phyloP scores from a whole-genome alignment of 2,797 vertebrate genomes.

The Borostomias antarcticus region DNA sequence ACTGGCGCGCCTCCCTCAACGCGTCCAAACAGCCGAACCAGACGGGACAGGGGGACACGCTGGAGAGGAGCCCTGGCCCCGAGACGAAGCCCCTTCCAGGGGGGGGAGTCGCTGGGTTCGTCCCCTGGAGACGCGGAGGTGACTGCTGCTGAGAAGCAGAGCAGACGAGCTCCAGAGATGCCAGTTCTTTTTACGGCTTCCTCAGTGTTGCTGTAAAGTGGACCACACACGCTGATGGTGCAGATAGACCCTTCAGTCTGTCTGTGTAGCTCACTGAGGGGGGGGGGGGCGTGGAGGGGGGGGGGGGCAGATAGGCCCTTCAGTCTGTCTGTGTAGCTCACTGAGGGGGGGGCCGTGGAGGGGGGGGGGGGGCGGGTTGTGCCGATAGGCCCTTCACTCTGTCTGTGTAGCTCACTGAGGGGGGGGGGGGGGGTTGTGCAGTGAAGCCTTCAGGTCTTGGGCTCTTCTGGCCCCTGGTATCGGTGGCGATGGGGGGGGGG shows the following conservation, averaged over 20 bases:
- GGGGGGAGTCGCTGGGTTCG: neutral
- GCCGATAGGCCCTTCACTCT: conserved; percentile 38
- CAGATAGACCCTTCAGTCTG: conserved; percentile 37
- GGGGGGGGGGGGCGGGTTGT: conserved; percentile 38
- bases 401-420: conserved; percentile 54
- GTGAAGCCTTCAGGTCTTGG: conserved; percentile 63
- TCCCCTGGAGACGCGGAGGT: conserved; percentile 14
- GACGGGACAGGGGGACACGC: neutral
- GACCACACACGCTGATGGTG: conserved; percentile 74
- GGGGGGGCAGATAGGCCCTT: conserved; percentile 37
- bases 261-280: conserved; percentile 55
- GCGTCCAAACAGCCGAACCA: neutral
- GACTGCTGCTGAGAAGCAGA: conserved; percentile 26
- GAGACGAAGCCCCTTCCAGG: conserved; percentile 9
- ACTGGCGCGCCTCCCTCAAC: neutral
- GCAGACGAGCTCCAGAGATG: conserved; percentile 28
- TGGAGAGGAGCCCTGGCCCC: neutral
- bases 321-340: conserved; percentile 53
- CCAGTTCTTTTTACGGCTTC: conserved; percentile 51
- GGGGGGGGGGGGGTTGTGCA: conserved; percentile 72
- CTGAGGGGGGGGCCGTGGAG: too few species aligned
- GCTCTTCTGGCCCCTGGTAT: conserved; percentile 38
- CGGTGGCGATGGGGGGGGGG: conserved; percentile 38
- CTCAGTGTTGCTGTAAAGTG: conserved; percentile 40
- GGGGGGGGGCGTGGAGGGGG: too few species aligned